A percentile compares a stretch with the other conserved stretches of the same genome.
Conservation (phyloP, 1,140 invertebrate genomes). For the Aphelenchoides fujianensis region DNA sequence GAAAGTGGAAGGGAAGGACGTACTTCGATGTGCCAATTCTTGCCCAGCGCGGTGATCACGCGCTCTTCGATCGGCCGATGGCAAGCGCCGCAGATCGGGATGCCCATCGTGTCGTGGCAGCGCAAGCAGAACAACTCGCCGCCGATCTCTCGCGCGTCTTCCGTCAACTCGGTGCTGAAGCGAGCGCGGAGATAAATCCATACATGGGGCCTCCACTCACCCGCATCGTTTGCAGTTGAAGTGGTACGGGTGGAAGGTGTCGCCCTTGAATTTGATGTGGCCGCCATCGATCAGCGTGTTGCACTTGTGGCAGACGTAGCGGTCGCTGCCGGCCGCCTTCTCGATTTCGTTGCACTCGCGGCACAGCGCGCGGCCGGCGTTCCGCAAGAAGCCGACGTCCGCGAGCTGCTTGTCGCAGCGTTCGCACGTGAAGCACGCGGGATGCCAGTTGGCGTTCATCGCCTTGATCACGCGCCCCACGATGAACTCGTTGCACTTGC, state of each 20-base stretch:
- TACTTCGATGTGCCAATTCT: conserved; percentile 97
- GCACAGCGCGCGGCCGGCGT: conserved; percentile 76
- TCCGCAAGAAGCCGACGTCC: conserved; percentile 79
- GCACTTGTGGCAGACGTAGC: conserved; percentile 98
- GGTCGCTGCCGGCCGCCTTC: conserved; percentile 87
- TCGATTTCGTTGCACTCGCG: conserved; percentile 92
- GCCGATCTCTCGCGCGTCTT: conserved; percentile 88
- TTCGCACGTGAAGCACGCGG: conserved; percentile 91
- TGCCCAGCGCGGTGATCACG: conserved; percentile 92
- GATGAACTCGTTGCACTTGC: conserved; percentile 74
- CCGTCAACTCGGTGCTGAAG: conserved; percentile 68
- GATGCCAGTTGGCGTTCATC: conserved; percentile 98
- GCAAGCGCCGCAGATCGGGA: conserved; percentile 90
- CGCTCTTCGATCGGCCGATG: conserved; percentile 91
- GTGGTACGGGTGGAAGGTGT: conserved; percentile 98
- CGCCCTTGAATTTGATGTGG: conserved; percentile 88
- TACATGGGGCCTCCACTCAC: conserved; percentile 40
- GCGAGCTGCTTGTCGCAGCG: conserved; percentile 84
- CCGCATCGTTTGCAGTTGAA: conserved; percentile 78
- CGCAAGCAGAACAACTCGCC: conserved; percentile 92
- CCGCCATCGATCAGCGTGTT: conserved; percentile 95
- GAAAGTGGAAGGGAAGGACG: conserved; percentile 3
- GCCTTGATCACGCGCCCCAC: conserved; percentile 90
- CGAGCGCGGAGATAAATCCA: neutral
- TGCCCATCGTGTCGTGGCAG: conserved; percentile 98